Evolutionary conservation across 2,113 vertebrate genomes (phyloP), one percentile per base, ranked within the genome.

Genomic region (Steatornis caripensis): DNA sequence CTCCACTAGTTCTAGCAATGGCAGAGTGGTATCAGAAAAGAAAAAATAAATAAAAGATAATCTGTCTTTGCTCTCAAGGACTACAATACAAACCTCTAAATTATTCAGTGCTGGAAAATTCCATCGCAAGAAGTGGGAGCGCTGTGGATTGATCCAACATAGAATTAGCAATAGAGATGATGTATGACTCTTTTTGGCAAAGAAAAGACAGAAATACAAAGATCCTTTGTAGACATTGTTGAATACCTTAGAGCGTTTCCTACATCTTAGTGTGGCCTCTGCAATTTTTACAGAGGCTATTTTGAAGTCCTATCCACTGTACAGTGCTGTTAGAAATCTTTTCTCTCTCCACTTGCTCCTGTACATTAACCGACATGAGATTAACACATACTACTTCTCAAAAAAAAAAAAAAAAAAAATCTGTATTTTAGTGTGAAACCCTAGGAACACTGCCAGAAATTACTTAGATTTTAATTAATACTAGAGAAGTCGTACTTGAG

Each of bases 61-160:
- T 46, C 71, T 62, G 36, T 27, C 62, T 91, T 78, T 92, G n/a
- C 39, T 93, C 46, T 80, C 61, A 84, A 81, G 88, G 88, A 45
- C 37, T 71, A 46, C 12, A 62, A 69, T 64, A 91, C 14, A 87
- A 95, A 84, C 36, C 45, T 87, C 62, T 87, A 92, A 87, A 80
- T 87, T 96, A 89, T 61, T 79, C 36, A 82, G 61, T 46, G 70
- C 45, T 85, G 70, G 66, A 95, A 96, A 95, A 94, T 83, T 89
- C 89, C 84, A 87, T 27, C 0, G 0, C 45, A 81, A 87, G 84
- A 72, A 84, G 49, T 10, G 11, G n/a, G 21, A 95, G 61, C 5
- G 3, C 54, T 61, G 49, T 22, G 39, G 58, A 93, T 55, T 89
- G 95, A 96, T 89, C 15, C 48, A 92, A n/a, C 41, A 57, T 30